Conservation (phyloP, 2,888 invertebrate genomes). For the Lasioglossum oenotherae region DNA sequence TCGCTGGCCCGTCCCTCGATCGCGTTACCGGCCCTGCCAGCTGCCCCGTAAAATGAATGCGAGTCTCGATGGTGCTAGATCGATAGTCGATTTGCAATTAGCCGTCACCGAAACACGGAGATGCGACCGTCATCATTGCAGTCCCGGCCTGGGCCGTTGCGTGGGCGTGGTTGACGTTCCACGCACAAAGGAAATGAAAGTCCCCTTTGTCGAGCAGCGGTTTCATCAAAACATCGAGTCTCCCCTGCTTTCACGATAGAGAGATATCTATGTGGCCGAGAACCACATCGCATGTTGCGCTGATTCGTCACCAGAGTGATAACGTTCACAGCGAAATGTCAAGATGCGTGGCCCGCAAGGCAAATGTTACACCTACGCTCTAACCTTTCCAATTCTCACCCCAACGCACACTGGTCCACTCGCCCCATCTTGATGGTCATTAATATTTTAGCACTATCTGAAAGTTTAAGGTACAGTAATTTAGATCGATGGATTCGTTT, state of each 20-base stretch:
- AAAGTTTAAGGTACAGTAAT: too few species aligned
- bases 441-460: too few species aligned
- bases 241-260: constrained; percentile 11
- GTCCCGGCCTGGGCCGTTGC: constrained; percentile 16
- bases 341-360: constrained; percentile 3
- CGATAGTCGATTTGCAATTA: constrained; percentile 63
- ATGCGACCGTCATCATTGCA: constrained; percentile 21
- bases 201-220: constrained; percentile 54
- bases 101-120: constrained; percentile 25
- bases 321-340: constrained; percentile 9
- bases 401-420: too few species aligned
- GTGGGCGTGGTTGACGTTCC: constrained; percentile 51
- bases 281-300: constrained; percentile 17
- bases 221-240: constrained; percentile 56
- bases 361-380: background rate
- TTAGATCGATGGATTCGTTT: too few species aligned
- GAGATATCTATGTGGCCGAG: constrained; percentile 14
- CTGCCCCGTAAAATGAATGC: constrained; percentile 47
- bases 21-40: constrained; percentile 23
- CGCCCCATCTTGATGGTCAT: too few species aligned
- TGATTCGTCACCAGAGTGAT: background rate
- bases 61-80: constrained; percentile 45
- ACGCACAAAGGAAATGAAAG: constrained; percentile 64
- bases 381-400: background rate
- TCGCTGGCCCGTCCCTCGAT: constrained; percentile 23